A percentile compares a stretch with the other conserved stretches of the same genome.
phyloP scores from a whole-genome alignment of 1,140 invertebrate genomes.

The Orchesella cincta region DNA sequence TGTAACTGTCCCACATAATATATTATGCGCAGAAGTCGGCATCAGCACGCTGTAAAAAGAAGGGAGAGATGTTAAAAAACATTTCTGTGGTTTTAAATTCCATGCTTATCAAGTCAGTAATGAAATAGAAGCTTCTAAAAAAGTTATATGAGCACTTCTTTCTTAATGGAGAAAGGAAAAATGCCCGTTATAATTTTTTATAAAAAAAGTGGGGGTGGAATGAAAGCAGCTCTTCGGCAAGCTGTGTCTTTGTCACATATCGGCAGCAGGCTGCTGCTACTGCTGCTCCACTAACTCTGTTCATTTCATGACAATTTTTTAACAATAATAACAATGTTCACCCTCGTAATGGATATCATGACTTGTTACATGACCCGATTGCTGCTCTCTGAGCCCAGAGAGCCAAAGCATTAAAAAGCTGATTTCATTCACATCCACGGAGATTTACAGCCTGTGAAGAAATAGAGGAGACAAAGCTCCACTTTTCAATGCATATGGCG shows the following conservation, averaged over 20 bases:
- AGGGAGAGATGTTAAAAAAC: background rate
- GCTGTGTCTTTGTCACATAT: background rate
- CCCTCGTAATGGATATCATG: conserved; percentile 23
- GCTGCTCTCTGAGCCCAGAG: too few species aligned
- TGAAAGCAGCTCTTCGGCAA: too few species aligned
- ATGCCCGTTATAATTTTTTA: background rate
- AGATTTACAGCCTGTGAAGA: too few species aligned
- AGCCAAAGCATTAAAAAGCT: too few species aligned
- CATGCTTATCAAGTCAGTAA: conserved; percentile 12
- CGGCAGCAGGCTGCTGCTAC: background rate
- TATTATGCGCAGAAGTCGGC: conserved; percentile 13
- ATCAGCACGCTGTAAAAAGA: too few species aligned
- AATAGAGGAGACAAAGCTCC: too few species aligned
- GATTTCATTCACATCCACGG: too few species aligned
- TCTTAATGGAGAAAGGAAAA: background rate
- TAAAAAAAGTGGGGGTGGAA: background rate
- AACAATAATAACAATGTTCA: conserved; percentile 25
- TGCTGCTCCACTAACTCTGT: background rate
- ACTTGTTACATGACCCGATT: conserved; percentile 23
- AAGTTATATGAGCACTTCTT: background rate
- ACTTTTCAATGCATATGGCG: too few species aligned
- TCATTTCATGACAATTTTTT: conserved; percentile 15
- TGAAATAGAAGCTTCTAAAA: background rate
- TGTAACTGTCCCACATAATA: background rate
- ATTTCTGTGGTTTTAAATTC: conserved; percentile 25